Percentiles rank a stretch among this genome's conserved stretches.
Conservation (phyloP, 2,888 invertebrate genomes). For the Panorpa germanica region DNA sequence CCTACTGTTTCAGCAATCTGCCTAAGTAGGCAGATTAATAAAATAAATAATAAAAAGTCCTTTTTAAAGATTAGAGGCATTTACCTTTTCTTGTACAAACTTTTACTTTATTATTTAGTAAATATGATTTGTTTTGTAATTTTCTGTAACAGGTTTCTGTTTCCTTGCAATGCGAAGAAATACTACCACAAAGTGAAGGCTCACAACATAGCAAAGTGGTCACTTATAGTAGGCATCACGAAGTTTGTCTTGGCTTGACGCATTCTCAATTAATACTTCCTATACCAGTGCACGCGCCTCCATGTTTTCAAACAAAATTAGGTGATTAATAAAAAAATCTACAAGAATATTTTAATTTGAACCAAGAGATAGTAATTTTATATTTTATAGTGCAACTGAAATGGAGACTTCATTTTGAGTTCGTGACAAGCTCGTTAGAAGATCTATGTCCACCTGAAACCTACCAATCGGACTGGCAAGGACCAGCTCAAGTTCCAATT, state of each 20-base stretch:
- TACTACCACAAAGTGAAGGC: too few species aligned
- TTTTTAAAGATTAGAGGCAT: too few species aligned
- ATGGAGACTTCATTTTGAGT: constrained; percentile 96
- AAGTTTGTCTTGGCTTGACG: constrained; percentile 74
- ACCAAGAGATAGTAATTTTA: constrained; percentile 2
- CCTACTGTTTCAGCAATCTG: too few species aligned
- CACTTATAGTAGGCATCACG: constrained; percentile 80
- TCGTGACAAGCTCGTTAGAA: constrained; percentile 67
- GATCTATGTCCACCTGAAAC: constrained; percentile 37
- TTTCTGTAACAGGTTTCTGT: too few species aligned
- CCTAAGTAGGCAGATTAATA: too few species aligned
- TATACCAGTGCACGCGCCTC: constrained; percentile 87
- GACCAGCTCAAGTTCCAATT: constrained; percentile 70
- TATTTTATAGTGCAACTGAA: constrained; percentile 53
- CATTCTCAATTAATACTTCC: constrained; percentile 83
- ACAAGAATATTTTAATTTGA: constrained; percentile 3
- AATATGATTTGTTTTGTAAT: too few species aligned
- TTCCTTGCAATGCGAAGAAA: constrained; percentile 88
- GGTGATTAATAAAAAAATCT: constrained; percentile 27
- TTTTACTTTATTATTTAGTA: too few species aligned
- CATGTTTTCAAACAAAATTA: constrained; percentile 83
- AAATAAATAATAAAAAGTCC: too few species aligned
- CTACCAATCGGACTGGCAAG: constrained; percentile 52
- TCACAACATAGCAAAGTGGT: constrained; percentile 42
- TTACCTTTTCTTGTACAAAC: too few species aligned